phyloP scores from a whole-genome alignment of 2,113 vertebrate species.

The Parotia lawesii region DNA sequence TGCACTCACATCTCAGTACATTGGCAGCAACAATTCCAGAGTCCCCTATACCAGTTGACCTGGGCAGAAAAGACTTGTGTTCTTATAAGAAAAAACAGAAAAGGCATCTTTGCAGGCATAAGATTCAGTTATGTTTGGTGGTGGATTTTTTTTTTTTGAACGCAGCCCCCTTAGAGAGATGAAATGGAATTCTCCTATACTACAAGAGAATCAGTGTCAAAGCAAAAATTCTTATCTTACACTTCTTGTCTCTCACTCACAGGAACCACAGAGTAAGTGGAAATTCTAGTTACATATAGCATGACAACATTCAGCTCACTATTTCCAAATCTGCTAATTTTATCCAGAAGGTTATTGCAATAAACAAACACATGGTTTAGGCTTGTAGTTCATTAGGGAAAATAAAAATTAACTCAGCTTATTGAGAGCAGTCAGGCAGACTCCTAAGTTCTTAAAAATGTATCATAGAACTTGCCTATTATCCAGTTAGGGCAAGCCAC shows the following conservation, averaged over 20 bases:
- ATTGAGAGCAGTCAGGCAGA: not conserved
- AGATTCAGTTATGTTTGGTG: not conserved
- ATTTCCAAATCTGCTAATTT: not conserved
- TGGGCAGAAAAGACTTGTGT: not conserved
- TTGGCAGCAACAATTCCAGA: not conserved
- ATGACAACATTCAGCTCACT: not conserved
- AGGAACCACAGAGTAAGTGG: not conserved
- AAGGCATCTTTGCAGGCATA: not conserved
- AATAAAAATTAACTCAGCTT: not conserved
- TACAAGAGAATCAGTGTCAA: not conserved
- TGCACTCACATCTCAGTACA: not conserved
- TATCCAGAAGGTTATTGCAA: not conserved
- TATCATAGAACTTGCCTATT: not conserved
- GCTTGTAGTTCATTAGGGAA: not conserved
- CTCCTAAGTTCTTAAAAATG: not conserved
- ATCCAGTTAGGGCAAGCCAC: not conserved
- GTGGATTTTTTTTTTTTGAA: not conserved
- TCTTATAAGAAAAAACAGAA: not conserved
- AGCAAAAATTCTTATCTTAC: not conserved
- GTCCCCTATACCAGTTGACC: not conserved
- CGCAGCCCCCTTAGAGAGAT: not conserved
- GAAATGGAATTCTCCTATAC: not conserved
- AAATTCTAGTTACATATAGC: not conserved
- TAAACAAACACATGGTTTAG: not conserved
- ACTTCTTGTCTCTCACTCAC: not conserved